phyloP scores from a whole-genome alignment of 2,113 vertebrate species.

The Symphodus melops region DNA sequence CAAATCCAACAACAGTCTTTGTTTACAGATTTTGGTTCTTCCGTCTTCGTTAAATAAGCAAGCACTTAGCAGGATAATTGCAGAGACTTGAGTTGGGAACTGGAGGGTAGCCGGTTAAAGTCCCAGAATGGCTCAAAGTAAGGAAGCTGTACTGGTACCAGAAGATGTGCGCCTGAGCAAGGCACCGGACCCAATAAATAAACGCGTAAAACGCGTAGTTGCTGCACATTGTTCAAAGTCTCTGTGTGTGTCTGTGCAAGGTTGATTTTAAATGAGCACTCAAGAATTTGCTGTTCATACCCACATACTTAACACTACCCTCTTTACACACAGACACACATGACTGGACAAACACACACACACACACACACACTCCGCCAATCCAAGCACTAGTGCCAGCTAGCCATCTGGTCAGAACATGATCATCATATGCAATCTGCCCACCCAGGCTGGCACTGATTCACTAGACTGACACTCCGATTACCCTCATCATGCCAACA shows the following conservation, averaged over 20 bases:
- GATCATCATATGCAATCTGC: conserved; percentile 83
- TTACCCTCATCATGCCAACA: conserved; percentile 81
- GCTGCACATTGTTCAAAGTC: neutral
- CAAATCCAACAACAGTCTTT: too few relatives aligned
- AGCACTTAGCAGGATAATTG: too few relatives aligned
- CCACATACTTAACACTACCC: conserved; percentile 47
- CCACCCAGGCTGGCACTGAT: conserved; percentile 79
- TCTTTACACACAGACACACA: conserved; percentile 12
- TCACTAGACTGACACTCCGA: conserved; percentile 77
- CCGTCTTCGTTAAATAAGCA: too few relatives aligned
- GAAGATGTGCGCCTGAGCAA: too few relatives aligned
- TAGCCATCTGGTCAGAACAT: conserved; percentile 82
- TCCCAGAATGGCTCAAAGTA: too few relatives aligned
- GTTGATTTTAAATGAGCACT: conserved; percentile 28
- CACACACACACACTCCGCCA: conserved; percentile 43
- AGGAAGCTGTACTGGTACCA: too few relatives aligned
- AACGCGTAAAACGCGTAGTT: neutral
- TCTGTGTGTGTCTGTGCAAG: neutral
- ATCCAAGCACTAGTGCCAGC: conserved; percentile 65
- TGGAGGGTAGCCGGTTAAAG: too few relatives aligned
- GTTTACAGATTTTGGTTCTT: too few relatives aligned
- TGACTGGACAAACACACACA: conserved; percentile 4
- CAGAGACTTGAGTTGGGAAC: too few relatives aligned
- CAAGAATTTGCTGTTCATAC: conserved; percentile 44
- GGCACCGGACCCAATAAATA: too few relatives aligned